These are phyloP conservation scores for Macaria notata DNA, from an alignment of 2,888 invertebrate genomes.

Conservation along the genomic window DNA sequence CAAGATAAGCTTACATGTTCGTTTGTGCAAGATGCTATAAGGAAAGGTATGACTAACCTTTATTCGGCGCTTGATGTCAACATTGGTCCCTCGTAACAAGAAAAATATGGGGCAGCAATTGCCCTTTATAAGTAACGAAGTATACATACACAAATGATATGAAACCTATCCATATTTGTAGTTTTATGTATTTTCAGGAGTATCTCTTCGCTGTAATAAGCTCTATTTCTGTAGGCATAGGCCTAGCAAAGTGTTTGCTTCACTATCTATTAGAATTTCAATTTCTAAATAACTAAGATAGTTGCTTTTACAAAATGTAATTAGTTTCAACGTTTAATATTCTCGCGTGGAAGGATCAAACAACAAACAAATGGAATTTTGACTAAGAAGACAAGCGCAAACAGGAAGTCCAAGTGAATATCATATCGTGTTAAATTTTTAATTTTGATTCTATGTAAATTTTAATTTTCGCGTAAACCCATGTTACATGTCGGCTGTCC, in stretches of 20 bases:
- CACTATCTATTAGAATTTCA: too few species aligned
- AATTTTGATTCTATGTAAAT: not conserved
- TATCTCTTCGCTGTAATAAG: too few species aligned
- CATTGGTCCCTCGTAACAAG: constrained; percentile 1
- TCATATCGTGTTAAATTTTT: not conserved
- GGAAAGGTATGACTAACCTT: constrained; percentile 12
- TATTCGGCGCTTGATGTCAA: constrained; percentile 12
- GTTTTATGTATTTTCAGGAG: too few species aligned
- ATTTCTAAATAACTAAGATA: too few species aligned
- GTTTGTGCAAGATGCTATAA: too few species aligned
- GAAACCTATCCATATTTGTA: too few species aligned
- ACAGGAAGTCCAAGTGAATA: constrained; percentile 1
- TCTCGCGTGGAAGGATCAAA: too few species aligned
- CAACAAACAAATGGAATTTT: not conserved
- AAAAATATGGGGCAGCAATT: constrained; percentile 17
- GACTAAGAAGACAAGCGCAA: not conserved
- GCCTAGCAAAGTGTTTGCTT: too few species aligned
- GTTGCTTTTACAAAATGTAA: too few species aligned
- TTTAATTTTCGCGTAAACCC: not conserved
- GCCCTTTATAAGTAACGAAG: constrained; percentile 20
- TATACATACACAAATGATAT: not conserved
- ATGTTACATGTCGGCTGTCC: constrained; percentile 17
- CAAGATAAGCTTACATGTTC: too few species aligned
- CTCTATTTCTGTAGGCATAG: too few species aligned
- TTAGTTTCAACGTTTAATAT: too few species aligned